These are phyloP conservation scores for Agriopis leucophaearia DNA, from an alignment of 2,888 invertebrate species.

Conservation along the genomic window DNA sequence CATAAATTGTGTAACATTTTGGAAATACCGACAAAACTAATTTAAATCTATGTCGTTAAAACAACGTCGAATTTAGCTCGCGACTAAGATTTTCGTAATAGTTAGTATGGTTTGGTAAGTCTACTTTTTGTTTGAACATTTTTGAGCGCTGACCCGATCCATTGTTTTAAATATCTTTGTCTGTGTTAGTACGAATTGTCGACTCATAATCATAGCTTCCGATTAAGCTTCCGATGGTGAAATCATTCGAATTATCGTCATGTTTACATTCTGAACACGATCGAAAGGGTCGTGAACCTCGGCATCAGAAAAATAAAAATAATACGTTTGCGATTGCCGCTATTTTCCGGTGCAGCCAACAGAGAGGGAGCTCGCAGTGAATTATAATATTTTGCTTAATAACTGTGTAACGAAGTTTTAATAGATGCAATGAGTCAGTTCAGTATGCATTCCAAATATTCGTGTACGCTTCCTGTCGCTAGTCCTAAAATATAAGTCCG, in stretches of 20 bases:
- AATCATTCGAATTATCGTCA: slow-evolving; percentile 31
- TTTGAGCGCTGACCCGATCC: no score
- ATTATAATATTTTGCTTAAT: slow-evolving; percentile 72
- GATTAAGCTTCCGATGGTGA: slow-evolving; percentile 51
- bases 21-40: no score
- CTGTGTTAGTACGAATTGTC: slow-evolving; percentile 13
- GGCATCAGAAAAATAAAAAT: slow-evolving; percentile 49
- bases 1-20: no score
- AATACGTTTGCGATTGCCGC: slow-evolving; percentile 45
- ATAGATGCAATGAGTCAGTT: slow-evolving; percentile 53
- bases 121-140: no score
- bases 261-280: slow-evolving; percentile 60
- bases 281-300: slow-evolving; percentile 57
- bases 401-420: slow-evolving; percentile 68
- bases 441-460: slow-evolving; percentile 47
- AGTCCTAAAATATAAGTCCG: slow-evolving; percentile 40
- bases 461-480: slow-evolving; percentile 42
- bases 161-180: background rate
- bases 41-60: no score
- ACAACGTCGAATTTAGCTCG: no score
- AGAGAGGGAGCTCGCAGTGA: slow-evolving; percentile 55
- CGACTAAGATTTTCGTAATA: no score
- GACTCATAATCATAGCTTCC: slow-evolving; percentile 35
- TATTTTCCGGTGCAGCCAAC: slow-evolving; percentile 70
- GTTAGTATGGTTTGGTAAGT: no score